Percentiles rank a stretch among this genome's conserved stretches.
Conservation (phyloP, 2,797 vertebrate species). For the Silurus aristotelis region DNA sequence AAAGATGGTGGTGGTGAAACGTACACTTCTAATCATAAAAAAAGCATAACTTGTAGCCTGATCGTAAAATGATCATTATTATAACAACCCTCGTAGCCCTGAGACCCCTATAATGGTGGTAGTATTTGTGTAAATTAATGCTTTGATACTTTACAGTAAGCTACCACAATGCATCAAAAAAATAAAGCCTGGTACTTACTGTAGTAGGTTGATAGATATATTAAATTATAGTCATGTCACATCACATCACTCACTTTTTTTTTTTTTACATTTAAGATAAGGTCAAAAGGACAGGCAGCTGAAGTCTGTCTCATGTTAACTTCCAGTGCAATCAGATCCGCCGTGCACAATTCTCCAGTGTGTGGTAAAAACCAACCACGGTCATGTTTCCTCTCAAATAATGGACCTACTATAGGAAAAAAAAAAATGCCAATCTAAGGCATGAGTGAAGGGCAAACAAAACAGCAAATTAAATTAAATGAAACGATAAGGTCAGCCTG, state of each 20-base stretch:
- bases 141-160: background rate
- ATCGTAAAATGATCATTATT: background rate
- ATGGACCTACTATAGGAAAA: background rate
- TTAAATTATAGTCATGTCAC: background rate
- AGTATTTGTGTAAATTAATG: background rate
- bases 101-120: background rate
- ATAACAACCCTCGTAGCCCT: background rate
- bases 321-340: slow-evolving; percentile 12
- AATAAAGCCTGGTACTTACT: background rate
- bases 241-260: background rate
- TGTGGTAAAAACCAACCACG: background rate
- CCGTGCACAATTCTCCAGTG: background rate
- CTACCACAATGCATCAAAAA: background rate
- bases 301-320: slow-evolving; percentile 29
- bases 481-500: background rate
- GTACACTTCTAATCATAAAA: background rate
- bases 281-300: slow-evolving; percentile 6
- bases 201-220: background rate
- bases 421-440: background rate
- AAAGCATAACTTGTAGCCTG: background rate
- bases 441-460: background rate
- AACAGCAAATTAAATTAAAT: background rate
- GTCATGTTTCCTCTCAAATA: slow-evolving; percentile 9
- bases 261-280: background rate
- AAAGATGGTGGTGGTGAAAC: background rate